Percentiles rank a stretch among this genome's conserved stretches.
Conservation (phyloP, 2,113 vertebrate species). For the Himantopus leucocephalus region DNA sequence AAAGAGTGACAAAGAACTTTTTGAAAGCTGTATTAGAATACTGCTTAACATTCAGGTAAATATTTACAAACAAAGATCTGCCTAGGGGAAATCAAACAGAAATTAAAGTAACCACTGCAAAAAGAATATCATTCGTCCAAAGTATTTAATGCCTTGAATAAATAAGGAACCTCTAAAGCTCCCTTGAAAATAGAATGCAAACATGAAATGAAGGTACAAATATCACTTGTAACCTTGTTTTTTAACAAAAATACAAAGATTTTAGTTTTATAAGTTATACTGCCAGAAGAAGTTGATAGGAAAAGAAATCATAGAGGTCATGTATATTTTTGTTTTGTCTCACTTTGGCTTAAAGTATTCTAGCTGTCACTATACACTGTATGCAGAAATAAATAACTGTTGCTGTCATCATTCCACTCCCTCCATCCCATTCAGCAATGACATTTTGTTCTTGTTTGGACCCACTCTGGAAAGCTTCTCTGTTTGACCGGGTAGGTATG, state of each 20-base stretch:
- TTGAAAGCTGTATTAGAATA: neutral
- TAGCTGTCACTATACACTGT: neutral
- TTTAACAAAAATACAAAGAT: neutral
- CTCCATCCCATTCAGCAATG: neutral
- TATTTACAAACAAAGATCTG: conserved; percentile 29
- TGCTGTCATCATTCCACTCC: neutral
- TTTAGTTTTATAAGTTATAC: neutral
- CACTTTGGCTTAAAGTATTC: neutral
- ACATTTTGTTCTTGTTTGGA: neutral
- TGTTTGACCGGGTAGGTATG: neutral
- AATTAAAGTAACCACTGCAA: neutral
- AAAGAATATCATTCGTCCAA: neutral
- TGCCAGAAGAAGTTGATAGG: neutral
- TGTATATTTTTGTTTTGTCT: neutral
- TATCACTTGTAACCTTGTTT: neutral
- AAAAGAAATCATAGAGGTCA: neutral
- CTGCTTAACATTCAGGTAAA: neutral
- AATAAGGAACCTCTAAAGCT: neutral
- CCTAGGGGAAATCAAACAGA: conserved; percentile 2
- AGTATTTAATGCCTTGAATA: neutral
- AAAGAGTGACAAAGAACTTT: neutral
- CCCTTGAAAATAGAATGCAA: neutral
- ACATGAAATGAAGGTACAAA: neutral
- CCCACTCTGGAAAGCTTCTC: neutral
- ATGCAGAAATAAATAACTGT: neutral